phyloP scores from a whole-genome alignment of 2,797 vertebrate genomes.

The Cygnus olor region DNA sequence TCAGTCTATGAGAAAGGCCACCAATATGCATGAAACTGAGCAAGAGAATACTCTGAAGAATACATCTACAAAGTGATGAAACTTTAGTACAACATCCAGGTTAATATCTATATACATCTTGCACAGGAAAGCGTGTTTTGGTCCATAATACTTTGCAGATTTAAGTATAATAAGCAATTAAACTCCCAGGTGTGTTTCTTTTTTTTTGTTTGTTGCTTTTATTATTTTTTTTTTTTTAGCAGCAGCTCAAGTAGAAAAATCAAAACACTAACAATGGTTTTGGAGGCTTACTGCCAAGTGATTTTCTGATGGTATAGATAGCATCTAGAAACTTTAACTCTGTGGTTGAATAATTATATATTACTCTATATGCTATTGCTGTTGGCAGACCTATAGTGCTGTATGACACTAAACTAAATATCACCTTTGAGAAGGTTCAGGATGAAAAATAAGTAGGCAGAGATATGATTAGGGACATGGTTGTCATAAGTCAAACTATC shows the following conservation, averaged over 20 bases:
- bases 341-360: constrained; percentile 44
- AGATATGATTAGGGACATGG: not conserved
- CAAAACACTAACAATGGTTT: constrained; percentile 46
- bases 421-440: not conserved
- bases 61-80: not conserved
- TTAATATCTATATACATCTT: constrained; percentile 53
- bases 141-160: constrained; percentile 48
- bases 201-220: not conserved
- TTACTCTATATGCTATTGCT: constrained; percentile 2
- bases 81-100: not conserved
- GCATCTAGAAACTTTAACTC: constrained; percentile 61
- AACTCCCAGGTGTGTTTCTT: constrained; percentile 59
- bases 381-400: constrained; percentile 31
- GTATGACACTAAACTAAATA: constrained; percentile 44
- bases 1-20: not conserved
- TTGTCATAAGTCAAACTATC: not conserved
- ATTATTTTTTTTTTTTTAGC: constrained; percentile 52
- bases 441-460: constrained; percentile 12
- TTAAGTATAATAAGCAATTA: constrained; percentile 72
- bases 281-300: constrained; percentile 61
- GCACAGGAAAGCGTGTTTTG: constrained; percentile 48
- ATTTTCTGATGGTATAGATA: constrained; percentile 46
- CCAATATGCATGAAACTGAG: not conserved
- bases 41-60: not conserved
- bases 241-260: constrained; percentile 65